Evolutionary conservation across 2,113 vertebrate species (phyloP).

Genomic region (Parotia lawesii): DNA sequence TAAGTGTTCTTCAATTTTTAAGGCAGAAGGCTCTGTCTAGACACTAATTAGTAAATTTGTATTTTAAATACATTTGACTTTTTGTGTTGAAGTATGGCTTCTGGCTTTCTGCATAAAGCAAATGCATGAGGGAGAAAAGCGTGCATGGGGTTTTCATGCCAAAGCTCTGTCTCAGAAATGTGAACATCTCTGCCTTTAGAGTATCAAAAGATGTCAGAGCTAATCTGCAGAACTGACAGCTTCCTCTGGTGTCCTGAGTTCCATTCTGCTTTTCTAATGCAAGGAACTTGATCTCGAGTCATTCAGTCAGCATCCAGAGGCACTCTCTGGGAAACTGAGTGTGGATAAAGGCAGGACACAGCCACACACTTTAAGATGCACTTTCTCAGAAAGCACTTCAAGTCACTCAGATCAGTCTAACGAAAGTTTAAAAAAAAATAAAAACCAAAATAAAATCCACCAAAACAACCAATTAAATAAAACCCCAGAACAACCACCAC

Average conservation of each 20-base stretch:
- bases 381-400: neutral
- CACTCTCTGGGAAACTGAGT: neutral
- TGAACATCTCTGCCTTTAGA: neutral
- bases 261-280: neutral
- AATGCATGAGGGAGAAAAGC: neutral
- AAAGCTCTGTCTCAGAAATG: neutral
- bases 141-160: neutral
- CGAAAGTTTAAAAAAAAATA: neutral
- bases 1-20: neutral
- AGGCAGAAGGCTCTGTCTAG: neutral
- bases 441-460: neutral
- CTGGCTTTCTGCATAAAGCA: constrained; percentile 13
- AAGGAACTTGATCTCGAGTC: neutral
- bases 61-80: neutral
- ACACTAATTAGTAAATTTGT: constrained; percentile 5
- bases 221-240: neutral
- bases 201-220: neutral
- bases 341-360: neutral
- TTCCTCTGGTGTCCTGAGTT: neutral
- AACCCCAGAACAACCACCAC: neutral
- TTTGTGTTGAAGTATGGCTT: neutral
- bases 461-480: neutral
- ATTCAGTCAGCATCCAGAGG: neutral
- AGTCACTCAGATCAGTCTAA: neutral
- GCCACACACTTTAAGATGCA: neutral